Evolutionary conservation across 2,113 vertebrate genomes (phyloP).

Genomic region (Oryzias celebensis): DNA sequence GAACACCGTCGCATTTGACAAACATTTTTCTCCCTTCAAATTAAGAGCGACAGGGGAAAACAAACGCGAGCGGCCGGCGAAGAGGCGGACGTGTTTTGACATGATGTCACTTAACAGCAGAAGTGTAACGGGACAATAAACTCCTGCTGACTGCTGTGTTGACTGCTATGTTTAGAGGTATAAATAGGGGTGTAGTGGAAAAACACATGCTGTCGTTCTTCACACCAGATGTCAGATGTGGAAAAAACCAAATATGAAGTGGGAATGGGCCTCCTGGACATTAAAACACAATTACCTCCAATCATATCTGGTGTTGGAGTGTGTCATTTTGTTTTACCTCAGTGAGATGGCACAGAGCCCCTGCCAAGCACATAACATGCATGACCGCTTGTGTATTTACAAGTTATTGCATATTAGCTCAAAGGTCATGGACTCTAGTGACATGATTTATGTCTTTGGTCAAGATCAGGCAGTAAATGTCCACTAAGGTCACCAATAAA

Average conservation of each 20-base stretch:
- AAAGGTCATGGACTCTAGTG: constrained; percentile 1
- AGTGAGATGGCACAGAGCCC: constrained; percentile 48
- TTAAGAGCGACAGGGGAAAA: constrained; percentile 69
- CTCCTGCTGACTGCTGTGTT: constrained; percentile 58
- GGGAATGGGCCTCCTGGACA: constrained; percentile 60
- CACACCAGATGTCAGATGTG: constrained; percentile 63
- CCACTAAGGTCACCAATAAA: constrained; percentile 39
- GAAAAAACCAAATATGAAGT: constrained; percentile 55
- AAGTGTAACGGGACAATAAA: constrained; percentile 71
- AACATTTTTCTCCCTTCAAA: constrained; percentile 65
- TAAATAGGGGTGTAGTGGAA: constrained; percentile 67
- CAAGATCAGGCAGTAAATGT: constrained; percentile 51
- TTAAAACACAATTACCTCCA: constrained; percentile 69
- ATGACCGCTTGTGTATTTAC: constrained; percentile 47
- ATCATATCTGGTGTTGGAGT: constrained; percentile 70
- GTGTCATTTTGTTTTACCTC: constrained; percentile 71
- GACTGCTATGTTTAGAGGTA: constrained; percentile 65
- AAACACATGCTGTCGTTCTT: constrained; percentile 71
- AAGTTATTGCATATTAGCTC: constrained; percentile 39
- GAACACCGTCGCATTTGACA: constrained; percentile 57
- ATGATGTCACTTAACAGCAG: constrained; percentile 68
- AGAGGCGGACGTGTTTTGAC: constrained; percentile 68
- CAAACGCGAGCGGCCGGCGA: constrained; percentile 46
- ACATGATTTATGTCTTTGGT: constrained; percentile 31
- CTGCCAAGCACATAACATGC: constrained; percentile 27